These are phyloP conservation scores for Zhengitettix transpicula DNA, from an alignment of 2,888 invertebrate species.

Conservation along the genomic window DNA sequence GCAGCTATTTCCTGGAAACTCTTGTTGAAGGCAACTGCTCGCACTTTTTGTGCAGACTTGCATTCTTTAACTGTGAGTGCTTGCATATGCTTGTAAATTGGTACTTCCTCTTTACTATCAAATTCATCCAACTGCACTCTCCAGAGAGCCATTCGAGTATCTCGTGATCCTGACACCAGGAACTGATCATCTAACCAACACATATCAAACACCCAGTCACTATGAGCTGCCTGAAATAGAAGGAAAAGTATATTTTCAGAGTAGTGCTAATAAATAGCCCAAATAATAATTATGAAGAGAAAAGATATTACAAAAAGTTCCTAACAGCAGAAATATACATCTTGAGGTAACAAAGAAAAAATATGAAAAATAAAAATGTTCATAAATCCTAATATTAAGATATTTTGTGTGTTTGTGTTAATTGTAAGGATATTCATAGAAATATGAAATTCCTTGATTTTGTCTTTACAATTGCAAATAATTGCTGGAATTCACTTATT, in stretches of 20 bases:
- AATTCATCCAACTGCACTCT: constrained; percentile 40
- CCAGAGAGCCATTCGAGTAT: constrained; percentile 84
- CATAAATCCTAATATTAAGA: too few relatives aligned
- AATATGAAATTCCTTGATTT: too few relatives aligned
- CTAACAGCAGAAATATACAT: too few relatives aligned
- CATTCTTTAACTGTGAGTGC: constrained; percentile 60
- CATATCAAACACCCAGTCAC: constrained; percentile 87
- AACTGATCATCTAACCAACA: constrained; percentile 94
- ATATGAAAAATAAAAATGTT: too few relatives aligned
- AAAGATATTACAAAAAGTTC: too few relatives aligned
- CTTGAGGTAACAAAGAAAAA: too few relatives aligned
- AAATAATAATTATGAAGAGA: too few relatives aligned
- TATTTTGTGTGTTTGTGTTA: too few relatives aligned
- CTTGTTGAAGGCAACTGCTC: constrained; percentile 77
- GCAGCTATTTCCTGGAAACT: constrained; percentile 77
- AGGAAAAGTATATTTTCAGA: background rate
- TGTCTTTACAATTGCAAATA: too few relatives aligned
- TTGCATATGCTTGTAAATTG: constrained; percentile 23
- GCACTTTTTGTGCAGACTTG: constrained; percentile 59
- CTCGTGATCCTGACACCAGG: constrained; percentile 82
- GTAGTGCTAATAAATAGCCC: too few relatives aligned
- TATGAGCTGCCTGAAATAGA: constrained; percentile 47
- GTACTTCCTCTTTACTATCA: constrained; percentile 30
- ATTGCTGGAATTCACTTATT: too few relatives aligned
- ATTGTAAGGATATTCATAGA: too few relatives aligned